Evolutionary conservation across 1,140 invertebrate genomes (phyloP), one percentile per base, ranked within the genome.

Genomic region (Leucophenga varia): DNA sequence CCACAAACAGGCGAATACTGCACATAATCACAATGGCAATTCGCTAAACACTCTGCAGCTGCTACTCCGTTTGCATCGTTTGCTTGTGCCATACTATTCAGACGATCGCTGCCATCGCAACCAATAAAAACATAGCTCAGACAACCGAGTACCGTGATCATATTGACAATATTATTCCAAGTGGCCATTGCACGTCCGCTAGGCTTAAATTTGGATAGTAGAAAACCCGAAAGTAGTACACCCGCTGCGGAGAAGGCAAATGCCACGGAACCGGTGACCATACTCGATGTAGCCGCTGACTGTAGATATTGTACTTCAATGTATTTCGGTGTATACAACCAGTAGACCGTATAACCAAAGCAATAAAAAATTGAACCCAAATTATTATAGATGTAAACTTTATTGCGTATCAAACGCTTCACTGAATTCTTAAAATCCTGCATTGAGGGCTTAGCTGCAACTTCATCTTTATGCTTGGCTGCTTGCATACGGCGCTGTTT

Each of bases 321-420:
- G 45, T 88, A 89, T 64, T 89, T 89, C 0, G 86, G 86, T 59
- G 87, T 81, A 55, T 86, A 89, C 8, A 86, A 86, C 81, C 84
- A 86, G 54, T 87, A 89, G 0, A 85, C 86, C 76, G 84, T 82
- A 56, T 85, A 85, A 0, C 86, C 86, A 49, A 89, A 80, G 14
- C 86, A 81, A 60, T 86, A 87, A 43, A 87, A 82, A 0, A 86
- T 80, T 0, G 81, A 79, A 0, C 84, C 79, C 0, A 84, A 57
- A 48, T 82, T 84, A 55, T 87, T 86, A 58, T 79, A 83, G 61
- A 86, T 80, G 10, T 86, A 76, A 0, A 84, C 80, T 13, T 77
- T 81, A 59, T 89, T 89, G 2, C 65, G 78, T 77, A 57, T 79
- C 77, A 58, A 25, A 1, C 16, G 32, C 14, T 36, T 51, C 0